Conservation (phyloP, 1,140 invertebrate species). For the Magallana gigas region DNA sequence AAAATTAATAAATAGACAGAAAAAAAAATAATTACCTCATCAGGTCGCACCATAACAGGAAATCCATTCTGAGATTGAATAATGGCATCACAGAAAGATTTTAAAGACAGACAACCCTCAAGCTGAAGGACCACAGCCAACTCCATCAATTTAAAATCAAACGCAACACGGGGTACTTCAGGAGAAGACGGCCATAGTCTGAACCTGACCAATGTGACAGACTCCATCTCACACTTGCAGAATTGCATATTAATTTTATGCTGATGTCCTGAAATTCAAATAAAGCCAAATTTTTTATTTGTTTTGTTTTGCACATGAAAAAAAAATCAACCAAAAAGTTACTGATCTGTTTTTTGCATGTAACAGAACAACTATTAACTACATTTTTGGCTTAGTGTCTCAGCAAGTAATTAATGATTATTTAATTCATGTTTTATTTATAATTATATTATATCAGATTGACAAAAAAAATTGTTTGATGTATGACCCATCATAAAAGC, state of each 20-base stretch:
- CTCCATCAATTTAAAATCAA: constrained; percentile 47
- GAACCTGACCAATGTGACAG: constrained; percentile 45
- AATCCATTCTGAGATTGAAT: constrained; percentile 33
- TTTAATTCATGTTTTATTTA: too few relatives aligned
- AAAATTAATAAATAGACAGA: neutral
- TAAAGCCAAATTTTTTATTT: neutral
- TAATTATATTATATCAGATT: too few relatives aligned
- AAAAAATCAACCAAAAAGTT: too few relatives aligned
- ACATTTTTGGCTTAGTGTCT: too few relatives aligned
- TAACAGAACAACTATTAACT: too few relatives aligned
- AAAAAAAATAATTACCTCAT: constrained; percentile 1
- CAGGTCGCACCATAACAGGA: constrained; percentile 14
- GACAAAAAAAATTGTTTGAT: too few relatives aligned
- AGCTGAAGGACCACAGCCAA: constrained; percentile 40
- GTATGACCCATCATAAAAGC: too few relatives aligned
- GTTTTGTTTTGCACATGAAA: too few relatives aligned
- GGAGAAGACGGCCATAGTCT: constrained; percentile 46
- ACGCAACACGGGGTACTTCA: constrained; percentile 38
- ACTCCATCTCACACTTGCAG: constrained; percentile 42
- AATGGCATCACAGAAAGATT: constrained; percentile 45
- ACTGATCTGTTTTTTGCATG: too few relatives aligned
- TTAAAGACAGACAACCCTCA: constrained; percentile 35
- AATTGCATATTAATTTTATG: constrained; percentile 22
- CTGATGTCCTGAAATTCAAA: constrained; percentile 35
- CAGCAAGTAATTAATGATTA: too few relatives aligned